phyloP scores from a whole-genome alignment of 2,797 vertebrate genomes.

The Arnoldichthys spilopterus region DNA sequence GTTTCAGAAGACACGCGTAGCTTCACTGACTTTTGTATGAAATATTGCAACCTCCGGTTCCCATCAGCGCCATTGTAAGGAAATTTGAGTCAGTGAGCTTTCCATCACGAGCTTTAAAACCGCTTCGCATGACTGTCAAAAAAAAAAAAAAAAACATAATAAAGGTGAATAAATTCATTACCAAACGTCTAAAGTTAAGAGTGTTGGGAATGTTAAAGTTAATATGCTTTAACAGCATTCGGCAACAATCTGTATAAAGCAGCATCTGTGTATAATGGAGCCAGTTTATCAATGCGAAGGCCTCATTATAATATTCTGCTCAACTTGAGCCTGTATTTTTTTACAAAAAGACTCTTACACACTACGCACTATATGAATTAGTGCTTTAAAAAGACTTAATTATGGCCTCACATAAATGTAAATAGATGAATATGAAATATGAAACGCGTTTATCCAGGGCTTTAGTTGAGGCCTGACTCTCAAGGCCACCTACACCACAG shows the following conservation, averaged over 20 bases:
- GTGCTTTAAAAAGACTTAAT: background rate
- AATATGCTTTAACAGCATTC: too few species aligned
- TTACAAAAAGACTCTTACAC: background rate
- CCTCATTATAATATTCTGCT: background rate
- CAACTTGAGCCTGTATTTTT: background rate
- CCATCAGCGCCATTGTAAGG: too few species aligned
- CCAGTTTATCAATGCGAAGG: background rate
- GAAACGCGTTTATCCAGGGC: conserved; percentile 14
- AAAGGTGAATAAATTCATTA: too few species aligned
- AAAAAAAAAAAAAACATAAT: too few species aligned
- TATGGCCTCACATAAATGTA: conserved; percentile 35
- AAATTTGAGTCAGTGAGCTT: too few species aligned
- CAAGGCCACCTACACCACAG: conserved; percentile 73
- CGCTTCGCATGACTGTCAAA: too few species aligned
- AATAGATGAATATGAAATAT: conserved; percentile 32
- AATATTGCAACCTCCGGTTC: too few species aligned
- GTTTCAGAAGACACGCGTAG: too few species aligned
- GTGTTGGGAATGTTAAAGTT: too few species aligned
- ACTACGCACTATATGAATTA: conserved; percentile 12
- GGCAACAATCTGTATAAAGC: background rate
- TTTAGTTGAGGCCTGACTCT: conserved; percentile 49
- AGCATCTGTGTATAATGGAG: background rate
- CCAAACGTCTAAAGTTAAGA: too few species aligned
- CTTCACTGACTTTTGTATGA: too few species aligned
- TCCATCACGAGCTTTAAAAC: too few species aligned